Evolutionary conservation across 2,113 vertebrate species (phyloP).

Genomic region (Kryptolebias marmoratus): DNA sequence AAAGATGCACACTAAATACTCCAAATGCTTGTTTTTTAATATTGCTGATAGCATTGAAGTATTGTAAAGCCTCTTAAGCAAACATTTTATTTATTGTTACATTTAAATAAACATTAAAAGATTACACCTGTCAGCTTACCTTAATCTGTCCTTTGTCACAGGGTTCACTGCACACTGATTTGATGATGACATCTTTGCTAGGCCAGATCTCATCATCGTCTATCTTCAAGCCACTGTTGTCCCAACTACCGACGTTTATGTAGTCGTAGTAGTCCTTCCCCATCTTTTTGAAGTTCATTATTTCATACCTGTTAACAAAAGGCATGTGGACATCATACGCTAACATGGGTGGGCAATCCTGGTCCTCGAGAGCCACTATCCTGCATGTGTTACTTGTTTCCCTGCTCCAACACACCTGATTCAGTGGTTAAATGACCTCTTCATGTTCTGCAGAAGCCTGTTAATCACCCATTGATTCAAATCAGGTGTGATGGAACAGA

Average conservation of each 20-base stretch:
- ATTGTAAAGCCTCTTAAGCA: not conserved
- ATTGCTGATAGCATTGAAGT: not conserved
- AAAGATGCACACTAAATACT: not conserved
- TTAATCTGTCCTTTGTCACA: constrained; percentile 98
- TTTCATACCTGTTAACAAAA: constrained; percentile 88
- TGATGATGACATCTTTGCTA: constrained; percentile 87
- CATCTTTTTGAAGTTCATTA: constrained; percentile 99
- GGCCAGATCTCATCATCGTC: constrained; percentile 96
- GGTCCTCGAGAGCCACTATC: too few relatives aligned
- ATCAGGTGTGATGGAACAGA: too few relatives aligned
- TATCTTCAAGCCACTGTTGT: constrained; percentile 95
- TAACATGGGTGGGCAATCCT: too few relatives aligned
- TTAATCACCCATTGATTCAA: too few relatives aligned
- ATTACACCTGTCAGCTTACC: constrained; percentile 74
- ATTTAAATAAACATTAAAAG: not conserved
- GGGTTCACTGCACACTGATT: constrained; percentile 98
- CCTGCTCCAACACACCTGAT: too few relatives aligned
- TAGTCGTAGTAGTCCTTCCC: constrained; percentile 97
- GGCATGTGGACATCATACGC: not conserved
- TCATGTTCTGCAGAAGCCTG: too few relatives aligned
- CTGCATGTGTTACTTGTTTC: too few relatives aligned
- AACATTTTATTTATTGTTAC: not conserved
- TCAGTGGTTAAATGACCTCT: too few relatives aligned
- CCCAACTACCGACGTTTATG: constrained; percentile 97
- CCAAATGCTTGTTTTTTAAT: not conserved